A percentile compares a stretch with the other conserved stretches of the same genome.
phyloP scores from a whole-genome alignment of 2,797 vertebrate species.

The Protosalanx chinensis region DNA sequence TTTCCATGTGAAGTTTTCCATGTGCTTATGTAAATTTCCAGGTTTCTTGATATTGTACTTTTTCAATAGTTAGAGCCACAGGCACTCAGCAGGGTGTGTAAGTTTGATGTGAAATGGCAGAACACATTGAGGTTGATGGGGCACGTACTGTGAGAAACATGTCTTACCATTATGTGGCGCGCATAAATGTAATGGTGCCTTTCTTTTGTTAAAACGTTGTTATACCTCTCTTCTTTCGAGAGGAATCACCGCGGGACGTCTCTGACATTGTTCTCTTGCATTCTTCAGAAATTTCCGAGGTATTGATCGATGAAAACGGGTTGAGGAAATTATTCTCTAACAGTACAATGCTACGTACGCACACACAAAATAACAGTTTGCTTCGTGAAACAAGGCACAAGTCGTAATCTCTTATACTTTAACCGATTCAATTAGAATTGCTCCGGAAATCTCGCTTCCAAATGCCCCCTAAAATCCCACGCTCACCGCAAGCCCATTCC shows the following conservation, averaged over 20 bases:
- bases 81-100: not conserved
- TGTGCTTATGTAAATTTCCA: not conserved
- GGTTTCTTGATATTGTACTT: not conserved
- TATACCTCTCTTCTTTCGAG: no score
- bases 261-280: no score
- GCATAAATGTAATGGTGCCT: no score
- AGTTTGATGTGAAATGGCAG: not conserved
- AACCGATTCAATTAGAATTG: not conserved
- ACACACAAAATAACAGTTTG: not conserved
- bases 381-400: not conserved
- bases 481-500: constrained; percentile 19
- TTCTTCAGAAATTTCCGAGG: no score
- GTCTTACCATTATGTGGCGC: not conserved
- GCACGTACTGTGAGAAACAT: not conserved
- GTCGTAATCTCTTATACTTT: not conserved
- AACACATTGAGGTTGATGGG: not conserved
- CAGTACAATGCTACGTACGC: not conserved
- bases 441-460: not conserved
- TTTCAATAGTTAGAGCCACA: not conserved
- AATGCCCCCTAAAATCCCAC: not conserved
- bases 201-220: no score
- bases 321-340: no score
- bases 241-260: no score
- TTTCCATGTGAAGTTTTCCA: not conserved
- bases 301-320: no score